These are phyloP conservation scores for Drosophila fulvimacula DNA, from an alignment of 2,888 invertebrate species.

Conservation along the genomic window DNA sequence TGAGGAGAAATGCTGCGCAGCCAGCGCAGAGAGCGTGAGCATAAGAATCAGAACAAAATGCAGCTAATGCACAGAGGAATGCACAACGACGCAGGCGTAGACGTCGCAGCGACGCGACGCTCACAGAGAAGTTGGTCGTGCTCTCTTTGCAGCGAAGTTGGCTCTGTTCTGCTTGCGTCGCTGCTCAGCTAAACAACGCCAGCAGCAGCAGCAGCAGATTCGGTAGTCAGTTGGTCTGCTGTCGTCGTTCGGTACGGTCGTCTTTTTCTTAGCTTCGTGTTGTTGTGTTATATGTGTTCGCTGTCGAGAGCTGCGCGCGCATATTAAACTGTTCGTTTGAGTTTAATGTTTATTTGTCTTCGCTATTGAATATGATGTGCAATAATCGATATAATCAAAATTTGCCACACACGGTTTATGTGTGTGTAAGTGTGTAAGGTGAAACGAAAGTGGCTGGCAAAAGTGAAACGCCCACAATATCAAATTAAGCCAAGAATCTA, in stretches of 20 bases:
- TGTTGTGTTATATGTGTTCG: background rate
- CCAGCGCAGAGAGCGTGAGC: conserved; percentile 20
- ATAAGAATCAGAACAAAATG: conserved; percentile 74
- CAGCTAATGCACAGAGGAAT: conserved; percentile 74
- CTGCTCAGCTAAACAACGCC: conserved; percentile 17
- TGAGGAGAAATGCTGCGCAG: conserved; percentile 69
- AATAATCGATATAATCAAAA: conserved; percentile 39
- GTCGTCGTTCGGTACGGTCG: conserved; percentile 55
- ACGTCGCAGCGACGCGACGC: conserved; percentile 42
- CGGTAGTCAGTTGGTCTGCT: conserved; percentile 60
- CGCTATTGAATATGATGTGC: conserved; percentile 43
- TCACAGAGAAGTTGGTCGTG: conserved; percentile 12
- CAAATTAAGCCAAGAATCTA: conserved; percentile 71
- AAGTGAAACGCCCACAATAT: conserved; percentile 76
- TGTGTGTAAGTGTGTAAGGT: conserved; percentile 41
- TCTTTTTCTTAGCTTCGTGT: background rate
- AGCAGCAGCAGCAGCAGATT: conserved; percentile 31
- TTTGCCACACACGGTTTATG: conserved; percentile 26
- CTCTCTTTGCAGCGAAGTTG: conserved; percentile 8
- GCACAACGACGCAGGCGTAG: conserved; percentile 52
- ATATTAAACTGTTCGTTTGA: conserved; percentile 30
- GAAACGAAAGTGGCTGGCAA: conserved; percentile 75
- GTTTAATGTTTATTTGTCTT: conserved; percentile 27
- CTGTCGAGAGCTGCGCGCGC: conserved; percentile 48
- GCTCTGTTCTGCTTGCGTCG: conserved; percentile 12